Conservation (phyloP, 2,113 vertebrate genomes). For the Cyprinus carpio region DNA sequence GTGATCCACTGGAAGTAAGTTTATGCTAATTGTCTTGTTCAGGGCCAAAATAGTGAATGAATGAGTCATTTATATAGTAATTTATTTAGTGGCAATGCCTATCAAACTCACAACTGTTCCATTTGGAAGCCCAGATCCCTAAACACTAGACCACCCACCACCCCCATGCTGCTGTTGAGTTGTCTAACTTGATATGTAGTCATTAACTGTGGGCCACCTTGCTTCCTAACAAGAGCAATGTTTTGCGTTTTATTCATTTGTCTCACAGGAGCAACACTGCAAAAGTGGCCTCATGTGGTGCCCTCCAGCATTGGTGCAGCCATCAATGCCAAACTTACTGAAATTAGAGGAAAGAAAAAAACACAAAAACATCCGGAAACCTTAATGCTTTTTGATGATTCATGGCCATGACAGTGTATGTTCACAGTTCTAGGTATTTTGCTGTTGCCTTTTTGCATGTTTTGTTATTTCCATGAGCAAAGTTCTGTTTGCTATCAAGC, state of each 20-base stretch:
- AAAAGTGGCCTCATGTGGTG: slow-evolving; percentile 32
- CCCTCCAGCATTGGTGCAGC: slow-evolving; percentile 26
- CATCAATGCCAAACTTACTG: slow-evolving; percentile 34
- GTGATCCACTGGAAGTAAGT: not conserved
- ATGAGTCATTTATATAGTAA: no score
- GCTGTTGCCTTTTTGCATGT: not conserved
- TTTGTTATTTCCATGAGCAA: not conserved
- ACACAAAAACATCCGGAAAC: not conserved
- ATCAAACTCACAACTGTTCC: not conserved
- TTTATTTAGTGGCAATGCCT: not conserved
- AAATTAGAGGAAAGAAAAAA: slow-evolving; percentile 27
- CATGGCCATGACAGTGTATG: not conserved
- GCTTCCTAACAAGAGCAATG: not conserved
- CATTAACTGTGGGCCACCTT: not conserved
- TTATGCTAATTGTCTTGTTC: not conserved
- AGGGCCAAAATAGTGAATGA: not conserved
- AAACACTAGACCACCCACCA: not conserved
- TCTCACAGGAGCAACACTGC: slow-evolving; percentile 24
- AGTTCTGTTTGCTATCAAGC: not conserved
- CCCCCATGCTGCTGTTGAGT: not conserved
- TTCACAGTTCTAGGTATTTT: not conserved
- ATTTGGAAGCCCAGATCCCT: not conserved
- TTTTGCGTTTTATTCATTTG: slow-evolving; percentile 13
- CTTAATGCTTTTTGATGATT: slow-evolving; percentile 20
- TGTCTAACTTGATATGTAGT: not conserved